Percentiles rank a stretch among this genome's conserved stretches.
phyloP scores from a whole-genome alignment of 2,797 vertebrate species.

The Distichodus sexfasciatus region DNA sequence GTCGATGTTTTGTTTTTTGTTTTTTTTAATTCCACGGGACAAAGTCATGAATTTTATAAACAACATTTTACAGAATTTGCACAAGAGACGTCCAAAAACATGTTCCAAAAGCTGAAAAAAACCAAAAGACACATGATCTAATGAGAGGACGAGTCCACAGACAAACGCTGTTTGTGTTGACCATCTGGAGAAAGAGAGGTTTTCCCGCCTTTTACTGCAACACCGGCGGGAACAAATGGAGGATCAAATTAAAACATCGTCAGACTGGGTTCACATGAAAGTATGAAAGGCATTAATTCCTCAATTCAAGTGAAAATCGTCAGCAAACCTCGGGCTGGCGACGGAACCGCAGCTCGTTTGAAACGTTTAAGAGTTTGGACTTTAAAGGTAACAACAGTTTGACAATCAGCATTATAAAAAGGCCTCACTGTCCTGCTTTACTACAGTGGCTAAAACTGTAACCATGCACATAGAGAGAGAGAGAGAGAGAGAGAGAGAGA shows the following conservation, averaged over 20 bases:
- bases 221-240: neutral
- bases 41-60: conserved; percentile 84
- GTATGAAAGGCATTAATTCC: neutral
- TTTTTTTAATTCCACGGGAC: conserved; percentile 77
- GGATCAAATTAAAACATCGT: neutral
- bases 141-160: conserved; percentile 19
- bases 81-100: conserved; percentile 74
- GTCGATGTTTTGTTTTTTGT: conserved; percentile 57
- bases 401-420: neutral
- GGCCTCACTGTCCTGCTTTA: too few species aligned
- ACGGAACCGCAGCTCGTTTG: conserved; percentile 19
- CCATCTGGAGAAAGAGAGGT: neutral
- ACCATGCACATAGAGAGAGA: too few species aligned
- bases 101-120: conserved; percentile 50
- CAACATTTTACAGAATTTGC: conserved; percentile 84
- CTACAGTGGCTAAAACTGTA: too few species aligned
- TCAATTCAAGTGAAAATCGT: neutral
- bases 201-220: neutral
- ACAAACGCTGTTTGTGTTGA: conserved; percentile 32
- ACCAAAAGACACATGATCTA: neutral
- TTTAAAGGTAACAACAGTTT: conserved; percentile 15
- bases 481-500: too few species aligned
- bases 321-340: neutral
- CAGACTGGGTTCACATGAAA: conserved; percentile 1
- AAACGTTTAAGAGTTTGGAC: neutral